Evolutionary conservation across 35 echinoderm and acorn worm species (phyloP), one percentile per base, ranked within the genome.

Genomic region (Anneissia japonica): DNA sequence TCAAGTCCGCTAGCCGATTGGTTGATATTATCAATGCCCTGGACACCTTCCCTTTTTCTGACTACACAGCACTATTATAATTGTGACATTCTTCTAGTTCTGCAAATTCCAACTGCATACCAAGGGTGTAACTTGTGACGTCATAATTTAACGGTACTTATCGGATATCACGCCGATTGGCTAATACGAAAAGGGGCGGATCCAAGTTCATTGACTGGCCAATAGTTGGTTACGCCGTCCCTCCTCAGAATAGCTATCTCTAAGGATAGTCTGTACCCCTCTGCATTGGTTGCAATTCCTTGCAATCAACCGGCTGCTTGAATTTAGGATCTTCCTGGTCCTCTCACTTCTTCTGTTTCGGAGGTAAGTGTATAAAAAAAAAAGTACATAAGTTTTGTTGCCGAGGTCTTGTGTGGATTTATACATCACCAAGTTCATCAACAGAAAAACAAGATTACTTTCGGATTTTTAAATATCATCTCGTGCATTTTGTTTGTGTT

Each of bases 21-120:
- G 51, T 64, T 9, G 51, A 64, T 9, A 64, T 64, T 64, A 64
- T 64, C 51, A 64, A 64, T 64, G 26, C 51, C 51, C 51, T 64
- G 51, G 51, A 64, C 51, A 64, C 51, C 51, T 64, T 64, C 51
- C 51, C 51, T 64, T 64, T 64, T 64, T 64, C 51, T 64, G 51
- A 64, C 51, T 64, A 64, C 51, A 64, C 7, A 64, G 1, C 51
- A 64, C 51, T 64, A 64, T 23, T 23, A 64, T n/a, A n/a, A n/a
- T n/a, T n/a, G n/a, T 19, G 51, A 23, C 51, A 64, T 64, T 64
- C 51, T 64, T 64, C 2, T 64, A 64, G 51, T 64, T 64, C 51
- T 64, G 21, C 51, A 64, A 9, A 64, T 64, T 64, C 51, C 51
- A 16, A 19, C 26, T 23, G 21, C 51, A 64, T 64, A 64, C 51